Base-by-base conservation (phyloP, 1,140 invertebrate species). In the Cherax destructor region DNA sequence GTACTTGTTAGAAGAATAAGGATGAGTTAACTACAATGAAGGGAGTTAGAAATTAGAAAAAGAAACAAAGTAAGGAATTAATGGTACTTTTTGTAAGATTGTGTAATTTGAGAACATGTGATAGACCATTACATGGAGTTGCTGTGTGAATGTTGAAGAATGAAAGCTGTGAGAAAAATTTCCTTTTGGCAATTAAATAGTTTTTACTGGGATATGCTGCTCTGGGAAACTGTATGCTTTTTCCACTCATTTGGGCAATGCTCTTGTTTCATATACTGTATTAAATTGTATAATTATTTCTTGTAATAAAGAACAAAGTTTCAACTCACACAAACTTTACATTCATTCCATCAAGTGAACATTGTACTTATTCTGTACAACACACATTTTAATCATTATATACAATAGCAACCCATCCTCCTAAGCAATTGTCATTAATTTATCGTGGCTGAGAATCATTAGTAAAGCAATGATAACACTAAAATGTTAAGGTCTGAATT, bases 141-240 rank as follows among this genome's bases (percentile, higher is more conserved):
- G 24, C 24, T 74, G 69, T 74, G n/a, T 74, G 69, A 74, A 74
- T 74, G 69, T 74, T n/a, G 9, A n/a, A 74, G 69, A 74, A 74
- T 21, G 69, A 6, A 30, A 11, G 24, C n/a, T n/a, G 30, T 74
- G 3, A 30, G 24, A n/a, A 30, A 21, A 74, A 74, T 4, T 74
- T 74, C 21, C 69, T 30, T 30, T 74, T 74, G 69, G 69, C 24
- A 74, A 9, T 30, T 30, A 5, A 74, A 74, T 30, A 30, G 5
- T 24, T 30, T 30, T 74, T 21, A 6, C 9, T 30, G 69, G 69
- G 9, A 30, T 24, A 30, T n/a, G 16, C 21, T 74, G 7, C 69
- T 21, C 21, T 9, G 69, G 61, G 18, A 21, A 18, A 65, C 61
- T 65, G 13, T 1, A 65, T 65, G 21, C 61, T 65, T 21, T 18